Evolutionary conservation across 2,113 vertebrate genomes (phyloP), one percentile per base, ranked within the genome.

Genomic region (Euleptes europaea): DNA sequence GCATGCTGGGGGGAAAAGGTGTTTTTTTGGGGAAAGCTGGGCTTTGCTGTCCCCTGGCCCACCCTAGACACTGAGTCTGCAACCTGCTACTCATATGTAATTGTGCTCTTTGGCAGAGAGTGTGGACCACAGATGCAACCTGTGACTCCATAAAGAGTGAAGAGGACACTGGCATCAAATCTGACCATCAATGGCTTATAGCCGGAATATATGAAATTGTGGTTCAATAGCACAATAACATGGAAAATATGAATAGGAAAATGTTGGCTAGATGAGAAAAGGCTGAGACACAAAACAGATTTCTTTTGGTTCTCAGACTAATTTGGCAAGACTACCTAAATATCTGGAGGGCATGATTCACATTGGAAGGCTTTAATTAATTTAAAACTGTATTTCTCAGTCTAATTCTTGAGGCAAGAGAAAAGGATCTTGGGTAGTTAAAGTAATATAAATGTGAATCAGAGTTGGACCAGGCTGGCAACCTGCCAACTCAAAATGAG

Each of bases 331-430:
- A 60, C 13, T 78, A 8, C 57, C 49, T 78, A 35, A n/a, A 14
- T 85, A 60, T 85, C 51, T 60, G 11, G 33, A 84, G 31, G 66
- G 38, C 66, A 78, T 60, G 51, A 60, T 60, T 78, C 75, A 71
- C 19, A 78, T 28, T 13, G 51, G 66, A 78, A 85, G 35, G 31
- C 71, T 78, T 85, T 78, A 85, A 78, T 85, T 71, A 60, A 71
- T 71, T 85, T 84, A 60, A 85, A 84, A 78, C 75, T 60, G 42
- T 28, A 71, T 35, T 60, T 85, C 38, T 85, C 66, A 78, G 23
- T 71, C 57, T 84, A n/a, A 75, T 78, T 70, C 65, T 47, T 60
- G 21, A 47, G 40, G 21, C 28, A 71, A 51, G 77, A 51, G 51
- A 35, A 85, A 85, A 10, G 40, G 9, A 79, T 47, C 13, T 38